A percentile compares a stretch with the other conserved stretches of the same genome.
Evolutionary conservation across 1,140 invertebrate species (phyloP).

Genomic region (Temnothorax longispinosus): DNA sequence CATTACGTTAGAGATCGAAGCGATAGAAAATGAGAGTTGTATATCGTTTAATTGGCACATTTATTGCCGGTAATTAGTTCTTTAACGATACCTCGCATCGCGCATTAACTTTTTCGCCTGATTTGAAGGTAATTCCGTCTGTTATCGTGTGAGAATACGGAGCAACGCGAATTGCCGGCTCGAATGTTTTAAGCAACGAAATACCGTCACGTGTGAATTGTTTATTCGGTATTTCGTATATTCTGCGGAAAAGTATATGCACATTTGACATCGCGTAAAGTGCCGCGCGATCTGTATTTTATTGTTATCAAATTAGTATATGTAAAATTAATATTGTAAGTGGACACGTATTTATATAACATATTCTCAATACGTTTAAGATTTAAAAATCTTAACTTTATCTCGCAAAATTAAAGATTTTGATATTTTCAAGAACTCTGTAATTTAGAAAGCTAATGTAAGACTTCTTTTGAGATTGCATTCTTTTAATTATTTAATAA

Average conservation of each 20-base stretch:
- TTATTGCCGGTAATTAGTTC: conserved; percentile 1
- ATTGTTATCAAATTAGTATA: neutral
- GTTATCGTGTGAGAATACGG: neutral
- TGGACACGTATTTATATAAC: neutral
- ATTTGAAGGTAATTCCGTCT: neutral
- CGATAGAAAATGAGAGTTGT: neutral
- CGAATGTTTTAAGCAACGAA: neutral
- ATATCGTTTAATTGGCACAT: neutral
- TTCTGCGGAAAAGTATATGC: neutral
- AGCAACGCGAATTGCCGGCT: neutral
- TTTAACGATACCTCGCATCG: neutral
- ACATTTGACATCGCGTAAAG: neutral
- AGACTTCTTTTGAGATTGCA: neutral
- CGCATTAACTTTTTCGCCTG: neutral
- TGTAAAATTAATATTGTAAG: neutral
- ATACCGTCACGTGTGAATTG: neutral
- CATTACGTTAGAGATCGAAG: neutral
- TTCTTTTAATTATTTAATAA: neutral
- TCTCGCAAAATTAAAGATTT: neutral
- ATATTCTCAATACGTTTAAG: neutral
- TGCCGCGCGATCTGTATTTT: too few relatives aligned
- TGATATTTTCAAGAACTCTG: neutral
- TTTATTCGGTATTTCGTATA: neutral
- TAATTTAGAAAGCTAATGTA: neutral
- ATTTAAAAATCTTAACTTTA: neutral